Evolutionary conservation across 2,888 invertebrate genomes (phyloP).

Genomic region (Microchrysa polita): DNA sequence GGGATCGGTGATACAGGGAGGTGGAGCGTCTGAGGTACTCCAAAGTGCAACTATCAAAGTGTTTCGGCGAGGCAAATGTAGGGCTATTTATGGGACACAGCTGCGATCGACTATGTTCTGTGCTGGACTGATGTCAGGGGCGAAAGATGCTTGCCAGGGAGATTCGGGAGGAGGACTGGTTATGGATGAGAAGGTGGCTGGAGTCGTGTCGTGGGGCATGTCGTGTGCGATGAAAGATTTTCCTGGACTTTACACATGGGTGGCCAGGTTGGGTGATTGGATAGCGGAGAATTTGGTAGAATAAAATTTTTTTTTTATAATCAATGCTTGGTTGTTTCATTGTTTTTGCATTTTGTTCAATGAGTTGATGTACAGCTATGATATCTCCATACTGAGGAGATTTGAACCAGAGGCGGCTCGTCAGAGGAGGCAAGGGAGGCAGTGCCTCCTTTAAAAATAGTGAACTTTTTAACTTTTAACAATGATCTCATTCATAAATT

Average conservation of each 20-base stretch:
- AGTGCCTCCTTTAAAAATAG: too few relatives aligned
- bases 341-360: too few relatives aligned
- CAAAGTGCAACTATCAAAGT: not conserved
- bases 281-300: slow-evolving; percentile 2
- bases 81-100: not conserved
- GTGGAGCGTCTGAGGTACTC: not conserved
- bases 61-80: not conserved
- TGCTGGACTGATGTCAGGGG: not conserved
- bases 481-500: too few relatives aligned
- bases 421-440: too few relatives aligned
- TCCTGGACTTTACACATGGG: slow-evolving; percentile 30
- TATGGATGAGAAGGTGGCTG: slow-evolving; percentile 4
- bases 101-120: slow-evolving; percentile 23
- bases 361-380: too few relatives aligned
- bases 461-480: too few relatives aligned
- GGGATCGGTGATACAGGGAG: slow-evolving; percentile 8
- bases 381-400: too few relatives aligned
- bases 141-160: slow-evolving; percentile 29
- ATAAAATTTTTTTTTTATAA: not conserved
- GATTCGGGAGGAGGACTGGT: slow-evolving; percentile 39
- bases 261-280: slow-evolving; percentile 10
- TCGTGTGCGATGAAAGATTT: slow-evolving; percentile 14
- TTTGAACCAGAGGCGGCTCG: too few relatives aligned
- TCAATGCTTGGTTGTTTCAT: too few relatives aligned
- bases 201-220: slow-evolving; percentile 34